A percentile compares a stretch with the other conserved stretches of the same genome.
Conservation (phyloP, 2,797 vertebrate species). For the Parauchenoglanis ngamensis region DNA sequence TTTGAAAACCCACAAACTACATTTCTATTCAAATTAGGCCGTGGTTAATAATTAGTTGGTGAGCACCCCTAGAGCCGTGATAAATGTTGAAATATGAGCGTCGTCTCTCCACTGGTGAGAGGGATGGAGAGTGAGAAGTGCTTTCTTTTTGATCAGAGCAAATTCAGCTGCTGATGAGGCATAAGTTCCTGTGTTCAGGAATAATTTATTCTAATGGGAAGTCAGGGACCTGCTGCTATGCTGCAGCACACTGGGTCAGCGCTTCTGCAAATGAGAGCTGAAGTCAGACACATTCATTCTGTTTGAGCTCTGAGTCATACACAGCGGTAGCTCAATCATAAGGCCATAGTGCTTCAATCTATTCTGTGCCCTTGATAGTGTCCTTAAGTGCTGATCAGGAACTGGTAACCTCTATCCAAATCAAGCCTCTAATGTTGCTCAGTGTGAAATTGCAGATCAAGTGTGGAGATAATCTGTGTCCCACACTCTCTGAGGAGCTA, state of each 20-base stretch:
- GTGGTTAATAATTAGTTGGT: slow-evolving; percentile 6
- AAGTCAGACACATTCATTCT: slow-evolving; percentile 70
- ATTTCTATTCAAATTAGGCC: slow-evolving; percentile 1
- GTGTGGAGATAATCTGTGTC: slow-evolving; percentile 20
- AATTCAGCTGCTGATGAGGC: slow-evolving; percentile 76
- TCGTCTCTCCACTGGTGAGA: slow-evolving; percentile 24
- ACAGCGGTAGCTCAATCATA: slow-evolving; percentile 38
- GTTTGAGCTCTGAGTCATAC: slow-evolving; percentile 67
- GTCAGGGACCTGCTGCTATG: slow-evolving; percentile 74
- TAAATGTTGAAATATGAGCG: slow-evolving; percentile 23
- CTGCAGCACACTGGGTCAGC: slow-evolving; percentile 74
- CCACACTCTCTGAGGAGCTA: not conserved
- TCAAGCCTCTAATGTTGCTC: slow-evolving; percentile 34
- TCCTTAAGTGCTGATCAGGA: slow-evolving; percentile 46
- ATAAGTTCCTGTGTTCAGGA: slow-evolving; percentile 70
- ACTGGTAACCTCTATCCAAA: slow-evolving; percentile 10
- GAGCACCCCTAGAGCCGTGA: slow-evolving; percentile 5
- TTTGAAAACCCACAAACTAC: not conserved
- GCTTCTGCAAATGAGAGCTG: slow-evolving; percentile 75
- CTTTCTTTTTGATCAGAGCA: slow-evolving; percentile 63
- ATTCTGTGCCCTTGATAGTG: slow-evolving; percentile 31
- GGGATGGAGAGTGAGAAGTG: slow-evolving; percentile 40
- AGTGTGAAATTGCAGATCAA: slow-evolving; percentile 29
- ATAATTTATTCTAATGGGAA: slow-evolving; percentile 84
- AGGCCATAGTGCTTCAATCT: slow-evolving; percentile 42